phyloP scores from a whole-genome alignment of 2,113 vertebrate species.

The Spermophilus dauricus region DNA sequence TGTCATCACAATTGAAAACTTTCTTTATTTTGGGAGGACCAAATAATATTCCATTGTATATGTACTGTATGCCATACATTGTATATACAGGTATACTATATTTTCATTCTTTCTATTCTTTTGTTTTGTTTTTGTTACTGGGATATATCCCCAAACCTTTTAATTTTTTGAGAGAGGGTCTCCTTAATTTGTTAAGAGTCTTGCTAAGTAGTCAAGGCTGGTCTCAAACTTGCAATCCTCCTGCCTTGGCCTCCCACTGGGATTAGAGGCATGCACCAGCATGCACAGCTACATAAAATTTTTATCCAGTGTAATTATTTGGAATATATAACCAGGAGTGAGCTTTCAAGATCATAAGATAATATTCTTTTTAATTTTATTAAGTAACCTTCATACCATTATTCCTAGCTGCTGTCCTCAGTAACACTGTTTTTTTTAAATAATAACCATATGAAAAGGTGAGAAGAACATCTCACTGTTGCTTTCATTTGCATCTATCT shows the following conservation, averaged over 20 bases:
- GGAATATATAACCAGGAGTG: neutral
- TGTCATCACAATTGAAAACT: neutral
- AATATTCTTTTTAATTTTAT: neutral
- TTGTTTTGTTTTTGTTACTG: too few species aligned
- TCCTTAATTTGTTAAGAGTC: too few species aligned
- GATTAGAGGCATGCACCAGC: too few species aligned
- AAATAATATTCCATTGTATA: neutral
- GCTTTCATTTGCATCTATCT: neutral
- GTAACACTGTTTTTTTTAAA: neutral
- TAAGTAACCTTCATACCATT: neutral
- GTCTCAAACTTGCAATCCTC: too few species aligned
- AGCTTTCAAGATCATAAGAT: neutral
- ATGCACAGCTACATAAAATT: neutral
- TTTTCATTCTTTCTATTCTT: neutral
- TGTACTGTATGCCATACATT: too few species aligned
- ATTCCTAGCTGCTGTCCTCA: neutral
- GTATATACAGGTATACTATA: neutral
- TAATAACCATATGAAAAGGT: too few species aligned
- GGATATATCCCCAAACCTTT: too few species aligned
- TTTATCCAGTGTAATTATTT: neutral
- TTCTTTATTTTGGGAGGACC: neutral
- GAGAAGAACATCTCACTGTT: neutral
- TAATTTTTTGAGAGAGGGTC: too few species aligned
- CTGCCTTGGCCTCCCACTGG: too few species aligned
- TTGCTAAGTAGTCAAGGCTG: too few species aligned